These are phyloP conservation scores for Orchestes rusci DNA, from an alignment of 2,888 invertebrate genomes.

Conservation along the genomic window DNA sequence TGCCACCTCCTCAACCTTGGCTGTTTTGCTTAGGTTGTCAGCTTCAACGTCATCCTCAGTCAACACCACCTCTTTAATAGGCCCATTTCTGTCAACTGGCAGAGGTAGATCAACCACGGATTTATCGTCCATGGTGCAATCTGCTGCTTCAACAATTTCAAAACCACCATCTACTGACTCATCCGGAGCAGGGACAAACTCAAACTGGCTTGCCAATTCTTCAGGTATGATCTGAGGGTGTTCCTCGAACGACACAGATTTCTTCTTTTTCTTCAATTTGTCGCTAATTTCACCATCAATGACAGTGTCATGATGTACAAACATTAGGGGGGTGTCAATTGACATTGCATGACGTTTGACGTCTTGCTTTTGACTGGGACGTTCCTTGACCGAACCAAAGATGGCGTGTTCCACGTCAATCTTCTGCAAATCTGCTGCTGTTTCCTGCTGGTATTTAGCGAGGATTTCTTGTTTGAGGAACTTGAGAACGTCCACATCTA, in stretches of 20 bases:
- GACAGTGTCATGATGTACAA: too few species aligned
- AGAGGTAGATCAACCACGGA: slow-evolving; percentile 34
- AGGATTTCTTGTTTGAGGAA: slow-evolving; percentile 28
- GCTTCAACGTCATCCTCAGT: not conserved
- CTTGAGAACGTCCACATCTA: slow-evolving; percentile 21
- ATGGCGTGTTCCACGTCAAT: slow-evolving; percentile 49
- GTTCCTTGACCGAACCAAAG: slow-evolving; percentile 57
- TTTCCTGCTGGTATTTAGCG: slow-evolving; percentile 28
- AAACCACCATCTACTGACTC: too few species aligned
- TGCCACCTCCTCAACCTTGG: too few species aligned
- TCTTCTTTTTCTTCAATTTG: slow-evolving; percentile 32
- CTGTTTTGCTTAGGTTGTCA: too few species aligned
- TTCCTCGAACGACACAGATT: slow-evolving; percentile 40
- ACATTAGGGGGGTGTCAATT: too few species aligned
- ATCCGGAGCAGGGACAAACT: slow-evolving; percentile 28
- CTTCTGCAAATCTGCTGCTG: not conserved
- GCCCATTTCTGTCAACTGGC: too few species aligned
- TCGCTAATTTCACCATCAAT: too few species aligned
- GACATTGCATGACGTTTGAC: too few species aligned
- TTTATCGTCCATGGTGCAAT: too few species aligned
- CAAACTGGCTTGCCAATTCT: slow-evolving; percentile 32
- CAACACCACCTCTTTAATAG: not conserved
- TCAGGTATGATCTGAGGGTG: slow-evolving; percentile 34
- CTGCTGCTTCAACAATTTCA: slow-evolving; percentile 18
- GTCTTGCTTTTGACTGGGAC: too few species aligned